Evolutionary conservation across 1,140 invertebrate species (phyloP).

Genomic region (Drosophila tropicalis): DNA sequence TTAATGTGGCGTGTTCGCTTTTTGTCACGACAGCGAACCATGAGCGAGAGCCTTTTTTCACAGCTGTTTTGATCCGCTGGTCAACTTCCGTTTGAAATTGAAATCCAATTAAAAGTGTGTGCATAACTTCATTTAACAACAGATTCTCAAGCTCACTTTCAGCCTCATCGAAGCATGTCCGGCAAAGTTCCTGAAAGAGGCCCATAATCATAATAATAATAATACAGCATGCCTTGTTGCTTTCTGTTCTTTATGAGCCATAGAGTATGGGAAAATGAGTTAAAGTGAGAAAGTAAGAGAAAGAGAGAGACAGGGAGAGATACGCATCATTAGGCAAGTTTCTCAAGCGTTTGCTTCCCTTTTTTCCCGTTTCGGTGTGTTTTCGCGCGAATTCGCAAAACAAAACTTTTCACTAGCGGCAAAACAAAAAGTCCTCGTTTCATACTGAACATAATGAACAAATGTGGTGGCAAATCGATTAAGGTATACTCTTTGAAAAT

Average conservation of each 20-base stretch:
- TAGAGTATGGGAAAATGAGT: not conserved
- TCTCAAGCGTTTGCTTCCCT: constrained; percentile 53
- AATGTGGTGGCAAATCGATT: not conserved
- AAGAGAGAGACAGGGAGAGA: constrained; percentile 35
- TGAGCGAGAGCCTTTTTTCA: no score
- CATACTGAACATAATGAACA: not conserved
- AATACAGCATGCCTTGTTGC: constrained; percentile 72
- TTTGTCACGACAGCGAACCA: constrained; percentile 45
- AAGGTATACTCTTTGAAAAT: not conserved
- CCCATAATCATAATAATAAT: constrained; percentile 27
- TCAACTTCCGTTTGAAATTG: constrained; percentile 47
- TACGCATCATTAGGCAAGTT: constrained; percentile 72
- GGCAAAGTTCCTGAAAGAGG: constrained; percentile 46
- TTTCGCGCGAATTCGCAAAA: constrained; percentile 24
- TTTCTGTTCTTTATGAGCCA: constrained; percentile 71
- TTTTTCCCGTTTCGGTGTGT: not conserved
- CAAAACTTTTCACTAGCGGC: constrained; percentile 24
- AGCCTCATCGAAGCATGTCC: constrained; percentile 61
- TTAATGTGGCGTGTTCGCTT: constrained; percentile 61
- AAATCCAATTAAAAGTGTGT: constrained; percentile 69
- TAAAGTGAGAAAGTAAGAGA: not conserved
- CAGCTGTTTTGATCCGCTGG: constrained; percentile 6
- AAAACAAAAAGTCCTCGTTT: not conserved
- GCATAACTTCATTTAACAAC: constrained; percentile 70
- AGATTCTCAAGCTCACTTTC: constrained; percentile 63